These are phyloP conservation scores for Drosophila buzzatii DNA, from an alignment of 2,888 invertebrate species.

Conservation along the genomic window DNA sequence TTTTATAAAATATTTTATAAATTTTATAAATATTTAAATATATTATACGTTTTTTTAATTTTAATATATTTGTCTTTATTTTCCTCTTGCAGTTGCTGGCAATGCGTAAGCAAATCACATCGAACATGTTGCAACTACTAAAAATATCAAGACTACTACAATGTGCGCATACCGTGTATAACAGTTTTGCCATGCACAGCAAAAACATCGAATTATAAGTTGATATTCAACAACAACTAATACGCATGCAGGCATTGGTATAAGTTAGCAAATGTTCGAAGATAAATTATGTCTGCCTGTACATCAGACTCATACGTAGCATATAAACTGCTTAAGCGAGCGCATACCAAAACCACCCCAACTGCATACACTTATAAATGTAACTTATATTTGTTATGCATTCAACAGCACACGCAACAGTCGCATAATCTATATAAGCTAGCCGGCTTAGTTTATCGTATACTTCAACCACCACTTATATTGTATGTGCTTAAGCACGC, in stretches of 20 bases:
- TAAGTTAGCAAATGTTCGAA: slow-evolving; percentile 1
- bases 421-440: neutral
- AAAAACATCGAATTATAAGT: slow-evolving; percentile 30
- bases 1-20: neutral
- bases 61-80: too few relatives aligned
- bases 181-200: slow-evolving; percentile 31
- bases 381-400: neutral
- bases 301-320: neutral
- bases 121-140: slow-evolving; percentile 48
- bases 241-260: neutral
- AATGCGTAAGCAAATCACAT: neutral
- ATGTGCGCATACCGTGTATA: slow-evolving; percentile 25
- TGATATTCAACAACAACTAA: neutral
- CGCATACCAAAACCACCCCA: slow-evolving; percentile 3
- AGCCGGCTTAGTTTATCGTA: neutral
- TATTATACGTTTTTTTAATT: neutral
- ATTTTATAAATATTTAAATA: neutral
- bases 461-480: slow-evolving; percentile 12
- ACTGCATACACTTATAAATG: neutral
- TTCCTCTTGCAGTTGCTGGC: slow-evolving; percentile 10
- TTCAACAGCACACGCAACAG: neutral
- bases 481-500: neutral
- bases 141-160: slow-evolving; percentile 10
- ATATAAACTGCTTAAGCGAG: neutral
- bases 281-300: neutral